A percentile compares a stretch with the other conserved stretches of the same genome.
Conservation (phyloP, 2,888 invertebrate species). For the Erannis defoliaria region DNA sequence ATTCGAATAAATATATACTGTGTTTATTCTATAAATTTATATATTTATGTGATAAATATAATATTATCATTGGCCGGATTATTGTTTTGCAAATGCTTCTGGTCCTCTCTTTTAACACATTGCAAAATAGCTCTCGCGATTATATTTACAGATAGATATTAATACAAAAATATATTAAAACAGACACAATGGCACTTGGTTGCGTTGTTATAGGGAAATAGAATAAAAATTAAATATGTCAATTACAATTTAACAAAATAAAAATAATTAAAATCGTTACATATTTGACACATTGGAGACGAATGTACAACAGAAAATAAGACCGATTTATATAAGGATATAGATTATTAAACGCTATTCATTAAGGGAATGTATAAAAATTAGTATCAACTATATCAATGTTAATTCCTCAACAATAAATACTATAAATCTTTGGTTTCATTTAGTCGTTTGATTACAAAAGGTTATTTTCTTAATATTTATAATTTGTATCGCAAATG, state of each 20-base stretch:
- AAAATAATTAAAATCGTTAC: constrained; percentile 52
- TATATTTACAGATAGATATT: constrained; percentile 75
- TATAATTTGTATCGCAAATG: constrained; percentile 54
- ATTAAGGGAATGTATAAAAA: constrained; percentile 78
- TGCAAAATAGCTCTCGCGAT: constrained; percentile 61
- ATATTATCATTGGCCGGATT: constrained; percentile 72
- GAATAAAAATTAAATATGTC: constrained; percentile 56
- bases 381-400: constrained; percentile 76
- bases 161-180: constrained; percentile 80
- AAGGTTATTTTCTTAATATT: constrained; percentile 55
- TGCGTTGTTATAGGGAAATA: constrained; percentile 71
- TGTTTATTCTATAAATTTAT: constrained; percentile 46
- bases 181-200: constrained; percentile 84
- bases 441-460: constrained; percentile 79
- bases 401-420: constrained; percentile 81
- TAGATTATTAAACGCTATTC: constrained; percentile 43
- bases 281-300: constrained; percentile 66
- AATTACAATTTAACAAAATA: constrained; percentile 50
- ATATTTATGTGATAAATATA: constrained; percentile 39
- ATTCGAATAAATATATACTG: constrained; percentile 58
- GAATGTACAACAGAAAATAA: constrained; percentile 44
- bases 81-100: constrained; percentile 58
- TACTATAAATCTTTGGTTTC: constrained; percentile 85
- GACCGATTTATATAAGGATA: constrained; percentile 28
- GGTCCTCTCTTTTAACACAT: constrained; percentile 73